Percentiles rank a stretch among this genome's conserved stretches.
Evolutionary conservation across 2,888 invertebrate genomes (phyloP).

Genomic region (Hesperia comma): DNA sequence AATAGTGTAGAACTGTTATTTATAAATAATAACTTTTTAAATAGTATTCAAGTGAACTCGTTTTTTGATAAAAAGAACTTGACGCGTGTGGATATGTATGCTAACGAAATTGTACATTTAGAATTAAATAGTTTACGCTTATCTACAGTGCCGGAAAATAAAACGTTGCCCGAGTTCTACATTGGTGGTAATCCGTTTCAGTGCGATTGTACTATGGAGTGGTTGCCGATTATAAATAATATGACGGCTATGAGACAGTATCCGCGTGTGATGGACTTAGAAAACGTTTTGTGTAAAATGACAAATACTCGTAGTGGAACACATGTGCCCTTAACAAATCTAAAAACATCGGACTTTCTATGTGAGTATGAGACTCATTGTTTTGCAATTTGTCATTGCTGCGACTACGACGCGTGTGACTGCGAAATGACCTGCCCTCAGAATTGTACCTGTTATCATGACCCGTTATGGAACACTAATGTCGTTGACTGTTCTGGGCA

Average conservation of each 20-base stretch:
- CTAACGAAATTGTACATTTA: conserved; percentile 92
- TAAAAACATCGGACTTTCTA: conserved; percentile 93
- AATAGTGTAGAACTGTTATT: conserved; percentile 94
- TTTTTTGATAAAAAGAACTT: conserved; percentile 93
- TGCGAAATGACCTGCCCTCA: conserved; percentile 98
- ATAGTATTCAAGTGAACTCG: conserved; percentile 91
- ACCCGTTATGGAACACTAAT: conserved; percentile 96
- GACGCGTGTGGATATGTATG: conserved; percentile 94
- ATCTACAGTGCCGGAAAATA: conserved; percentile 88
- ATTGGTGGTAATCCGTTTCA: conserved; percentile 96
- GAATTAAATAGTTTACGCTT: conserved; percentile 92
- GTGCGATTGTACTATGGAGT: conserved; percentile 98
- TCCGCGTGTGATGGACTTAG: conserved; percentile 94
- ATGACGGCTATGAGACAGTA: conserved; percentile 92
- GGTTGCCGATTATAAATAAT: conserved; percentile 95
- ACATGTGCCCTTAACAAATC: conserved; percentile 89
- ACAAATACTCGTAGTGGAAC: conserved; percentile 92
- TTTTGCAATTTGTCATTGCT: conserved; percentile 97
- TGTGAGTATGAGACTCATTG: conserved; percentile 97
- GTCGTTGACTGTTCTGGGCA: conserved; percentile 95
- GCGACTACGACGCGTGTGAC: conserved; percentile 97
- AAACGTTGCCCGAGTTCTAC: conserved; percentile 93
- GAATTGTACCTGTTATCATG: conserved; percentile 97
- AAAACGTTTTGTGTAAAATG: conserved; percentile 94
- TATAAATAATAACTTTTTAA: conserved; percentile 94